Evolutionary conservation across 2,797 vertebrate species (phyloP).

Genomic region (Hapalemur alaotrensis): DNA sequence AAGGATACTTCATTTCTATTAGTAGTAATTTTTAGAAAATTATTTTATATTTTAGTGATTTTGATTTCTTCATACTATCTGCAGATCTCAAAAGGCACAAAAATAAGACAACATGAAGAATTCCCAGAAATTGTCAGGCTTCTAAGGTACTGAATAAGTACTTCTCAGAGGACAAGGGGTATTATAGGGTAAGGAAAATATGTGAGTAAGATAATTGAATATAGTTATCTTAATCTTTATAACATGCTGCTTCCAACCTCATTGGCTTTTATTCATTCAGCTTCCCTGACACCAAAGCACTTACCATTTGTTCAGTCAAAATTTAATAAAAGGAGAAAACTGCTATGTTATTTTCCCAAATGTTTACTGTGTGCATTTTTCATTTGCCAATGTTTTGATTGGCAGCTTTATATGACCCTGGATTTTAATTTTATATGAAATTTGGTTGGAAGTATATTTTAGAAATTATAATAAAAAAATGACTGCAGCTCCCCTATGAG

Average conservation of each 20-base stretch:
- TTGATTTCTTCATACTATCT: conserved; percentile 20
- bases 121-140: neutral
- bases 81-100: neutral
- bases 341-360: conserved; percentile 68
- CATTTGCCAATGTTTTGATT: conserved; percentile 65
- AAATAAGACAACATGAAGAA: conserved; percentile 4
- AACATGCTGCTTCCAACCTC: conserved; percentile 38
- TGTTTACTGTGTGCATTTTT: conserved; percentile 65
- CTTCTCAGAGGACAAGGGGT: neutral
- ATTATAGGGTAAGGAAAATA: neutral
- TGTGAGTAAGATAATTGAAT: conserved; percentile 47
- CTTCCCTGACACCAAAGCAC: conserved; percentile 62
- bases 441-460: conserved; percentile 61
- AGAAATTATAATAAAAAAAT: conserved; percentile 62
- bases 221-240: conserved; percentile 65
- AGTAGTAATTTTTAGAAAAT: neutral
- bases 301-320: conserved; percentile 79
- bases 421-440: conserved; percentile 75
- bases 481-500: neutral
- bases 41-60: conserved; percentile 8
- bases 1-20: neutral
- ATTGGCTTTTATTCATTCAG: conserved; percentile 54
- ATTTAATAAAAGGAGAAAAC: conserved; percentile 78
- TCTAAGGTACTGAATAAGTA: conserved; percentile 17
- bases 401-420: conserved; percentile 55